These are phyloP conservation scores for Morone saxatilis DNA, from an alignment of 2,113 vertebrate genomes.

Conservation along the genomic window DNA sequence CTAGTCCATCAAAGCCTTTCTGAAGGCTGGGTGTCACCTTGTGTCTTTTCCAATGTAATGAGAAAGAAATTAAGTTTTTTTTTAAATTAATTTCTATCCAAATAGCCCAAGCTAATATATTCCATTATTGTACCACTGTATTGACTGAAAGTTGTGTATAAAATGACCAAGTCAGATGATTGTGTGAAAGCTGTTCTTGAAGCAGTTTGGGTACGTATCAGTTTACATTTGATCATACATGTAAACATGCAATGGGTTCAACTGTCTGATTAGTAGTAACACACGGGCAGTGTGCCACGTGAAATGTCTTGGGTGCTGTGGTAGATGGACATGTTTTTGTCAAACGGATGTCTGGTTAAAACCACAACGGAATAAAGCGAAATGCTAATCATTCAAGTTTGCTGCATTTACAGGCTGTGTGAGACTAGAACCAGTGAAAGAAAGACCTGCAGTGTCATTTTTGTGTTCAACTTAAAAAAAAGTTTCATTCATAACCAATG, in stretches of 20 bases:
- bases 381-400: constrained; percentile 28
- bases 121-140: constrained; percentile 19
- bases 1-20: constrained; percentile 52
- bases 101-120: constrained; percentile 55
- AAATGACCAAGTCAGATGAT: neutral
- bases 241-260: neutral
- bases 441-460: neutral
- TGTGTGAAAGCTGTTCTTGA: neutral
- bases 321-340: neutral
- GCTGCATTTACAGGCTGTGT: neutral
- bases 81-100: constrained; percentile 61
- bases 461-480: neutral
- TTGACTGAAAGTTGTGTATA: constrained; percentile 18
- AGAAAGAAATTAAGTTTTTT: constrained; percentile 42
- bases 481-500: neutral
- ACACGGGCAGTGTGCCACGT: neutral
- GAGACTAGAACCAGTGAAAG: neutral
- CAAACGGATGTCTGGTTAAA: constrained; percentile 20
- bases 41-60: constrained; percentile 51
- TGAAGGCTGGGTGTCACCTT: constrained; percentile 41
- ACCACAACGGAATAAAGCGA: constrained; percentile 51
- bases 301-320: neutral
- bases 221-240: constrained; percentile 23
- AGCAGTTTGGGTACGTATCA: neutral
- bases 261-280: neutral